Percentiles rank a stretch among this genome's conserved stretches.
These are phyloP conservation scores for Dendroctonus ponderosae DNA, from an alignment of 1,140 invertebrate species.

Conservation along the genomic window DNA sequence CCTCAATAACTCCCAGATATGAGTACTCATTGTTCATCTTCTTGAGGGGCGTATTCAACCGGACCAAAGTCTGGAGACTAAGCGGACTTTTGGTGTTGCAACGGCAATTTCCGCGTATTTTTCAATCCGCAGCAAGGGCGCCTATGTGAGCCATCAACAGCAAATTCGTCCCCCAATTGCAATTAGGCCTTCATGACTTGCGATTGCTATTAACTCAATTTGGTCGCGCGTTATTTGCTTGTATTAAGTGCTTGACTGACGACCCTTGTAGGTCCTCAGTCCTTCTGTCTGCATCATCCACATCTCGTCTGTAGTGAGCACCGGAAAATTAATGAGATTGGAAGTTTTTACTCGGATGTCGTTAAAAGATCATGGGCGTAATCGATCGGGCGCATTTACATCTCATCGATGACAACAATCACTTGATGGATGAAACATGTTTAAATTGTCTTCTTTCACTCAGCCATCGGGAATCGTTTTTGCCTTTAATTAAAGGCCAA, in stretches of 20 bases:
- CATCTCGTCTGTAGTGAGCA: constrained; percentile 29
- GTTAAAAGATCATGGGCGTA: too few relatives aligned
- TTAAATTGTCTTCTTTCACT: too few relatives aligned
- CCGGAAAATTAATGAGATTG: constrained; percentile 33
- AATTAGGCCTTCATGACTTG: constrained; percentile 40
- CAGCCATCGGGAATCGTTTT: too few relatives aligned
- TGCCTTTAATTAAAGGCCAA: too few relatives aligned
- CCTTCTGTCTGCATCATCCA: constrained; percentile 31
- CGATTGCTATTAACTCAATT: constrained; percentile 41
- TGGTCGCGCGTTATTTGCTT: constrained; percentile 40
- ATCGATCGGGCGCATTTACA: too few relatives aligned
- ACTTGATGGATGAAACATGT: too few relatives aligned
- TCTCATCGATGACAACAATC: too few relatives aligned
- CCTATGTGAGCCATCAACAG: constrained; percentile 19
- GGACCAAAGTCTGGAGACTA: too few relatives aligned
- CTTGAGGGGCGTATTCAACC: too few relatives aligned
- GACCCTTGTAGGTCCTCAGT: constrained; percentile 32
- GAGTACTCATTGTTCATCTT: too few relatives aligned
- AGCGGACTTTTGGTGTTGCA: too few relatives aligned
- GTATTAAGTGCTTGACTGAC: constrained; percentile 40
- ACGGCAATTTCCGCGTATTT: constrained; percentile 1
- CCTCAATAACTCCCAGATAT: too few relatives aligned
- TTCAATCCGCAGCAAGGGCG: neutral
- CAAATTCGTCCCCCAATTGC: constrained; percentile 35
- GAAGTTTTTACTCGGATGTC: constrained; percentile 2